A percentile compares a stretch with the other conserved stretches of the same genome.
These are phyloP conservation scores for Xenentodon cancila DNA, from an alignment of 2,797 vertebrate species.

Conservation along the genomic window DNA sequence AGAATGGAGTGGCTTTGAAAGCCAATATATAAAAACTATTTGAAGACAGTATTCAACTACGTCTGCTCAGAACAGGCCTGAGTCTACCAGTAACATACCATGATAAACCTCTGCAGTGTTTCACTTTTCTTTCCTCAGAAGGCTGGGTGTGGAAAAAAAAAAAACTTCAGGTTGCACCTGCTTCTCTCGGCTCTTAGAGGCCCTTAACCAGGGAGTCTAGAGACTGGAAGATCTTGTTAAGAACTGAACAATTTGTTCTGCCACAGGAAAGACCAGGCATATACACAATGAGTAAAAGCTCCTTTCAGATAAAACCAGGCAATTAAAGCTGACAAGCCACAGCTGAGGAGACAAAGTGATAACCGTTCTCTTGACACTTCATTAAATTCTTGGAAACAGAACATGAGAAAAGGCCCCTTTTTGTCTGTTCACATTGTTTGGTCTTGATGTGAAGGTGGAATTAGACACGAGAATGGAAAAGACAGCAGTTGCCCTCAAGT, in stretches of 20 bases:
- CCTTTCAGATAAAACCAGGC: slow-evolving; percentile 55
- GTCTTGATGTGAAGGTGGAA: slow-evolving; percentile 29
- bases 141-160: slow-evolving; percentile 1
- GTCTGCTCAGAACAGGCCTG: not conserved
- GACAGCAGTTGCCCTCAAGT: slow-evolving; percentile 11
- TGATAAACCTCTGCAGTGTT: slow-evolving; percentile 16
- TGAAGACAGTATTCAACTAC: slow-evolving; percentile 4
- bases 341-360: slow-evolving; percentile 64
- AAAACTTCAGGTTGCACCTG: slow-evolving; percentile 37
- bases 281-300: slow-evolving; percentile 41
- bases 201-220: slow-evolving; percentile 43
- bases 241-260: slow-evolving; percentile 62
- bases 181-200: slow-evolving; percentile 29
- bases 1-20: slow-evolving; percentile 19
- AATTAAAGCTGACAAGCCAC: slow-evolving; percentile 68
- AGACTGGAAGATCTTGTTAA: slow-evolving; percentile 59
- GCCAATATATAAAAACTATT: slow-evolving; percentile 7
- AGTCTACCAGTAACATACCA: not conserved
- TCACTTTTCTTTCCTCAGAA: slow-evolving; percentile 22
- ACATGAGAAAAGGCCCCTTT: slow-evolving; percentile 35
- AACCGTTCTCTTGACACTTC: slow-evolving; percentile 49
- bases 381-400: slow-evolving; percentile 49
- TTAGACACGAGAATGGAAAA: slow-evolving; percentile 3
- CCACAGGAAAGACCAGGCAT: slow-evolving; percentile 45
- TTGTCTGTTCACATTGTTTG: slow-evolving; percentile 9